phyloP scores from a whole-genome alignment of 2,888 invertebrate species.

The Monoplex corrugatus region DNA sequence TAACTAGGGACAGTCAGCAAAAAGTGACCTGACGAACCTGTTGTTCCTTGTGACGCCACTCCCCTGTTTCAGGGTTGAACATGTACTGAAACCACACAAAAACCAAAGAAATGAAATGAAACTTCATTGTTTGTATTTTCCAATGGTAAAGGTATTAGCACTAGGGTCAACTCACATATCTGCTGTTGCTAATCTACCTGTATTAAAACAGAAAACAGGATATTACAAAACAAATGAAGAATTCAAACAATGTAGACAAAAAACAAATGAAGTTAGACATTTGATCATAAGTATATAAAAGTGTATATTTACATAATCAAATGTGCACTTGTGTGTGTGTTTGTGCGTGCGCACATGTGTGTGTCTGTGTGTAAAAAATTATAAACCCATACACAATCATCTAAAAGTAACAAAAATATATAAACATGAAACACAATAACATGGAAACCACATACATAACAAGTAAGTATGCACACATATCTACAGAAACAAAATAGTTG shows the following conservation, averaged over 20 bases:
- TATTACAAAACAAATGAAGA: too few species aligned
- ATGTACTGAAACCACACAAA: conserved; percentile 86
- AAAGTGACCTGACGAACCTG: conserved; percentile 59
- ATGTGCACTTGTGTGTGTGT: neutral
- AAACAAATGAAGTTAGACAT: too few species aligned
- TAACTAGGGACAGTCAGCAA: neutral
- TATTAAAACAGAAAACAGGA: too few species aligned
- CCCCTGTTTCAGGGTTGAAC: conserved; percentile 93
- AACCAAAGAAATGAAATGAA: neutral
- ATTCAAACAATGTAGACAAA: too few species aligned
- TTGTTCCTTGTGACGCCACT: conserved; percentile 93
- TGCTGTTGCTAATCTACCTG: too few species aligned
- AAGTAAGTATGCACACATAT: too few species aligned
- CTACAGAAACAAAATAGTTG: too few species aligned
- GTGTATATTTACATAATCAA: neutral
- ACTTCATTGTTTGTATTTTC: neutral
- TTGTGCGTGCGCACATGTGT: neutral
- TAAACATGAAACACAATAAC: too few species aligned
- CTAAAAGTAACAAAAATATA: neutral
- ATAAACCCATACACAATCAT: too few species aligned
- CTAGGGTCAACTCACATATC: neutral
- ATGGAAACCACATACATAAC: too few species aligned
- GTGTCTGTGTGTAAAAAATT: neutral
- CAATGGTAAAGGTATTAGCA: too few species aligned
- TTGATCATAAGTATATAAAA: neutral